Base-by-base conservation (phyloP, 2,888 invertebrate genomes). In the Nomada ferruginata region DNA sequence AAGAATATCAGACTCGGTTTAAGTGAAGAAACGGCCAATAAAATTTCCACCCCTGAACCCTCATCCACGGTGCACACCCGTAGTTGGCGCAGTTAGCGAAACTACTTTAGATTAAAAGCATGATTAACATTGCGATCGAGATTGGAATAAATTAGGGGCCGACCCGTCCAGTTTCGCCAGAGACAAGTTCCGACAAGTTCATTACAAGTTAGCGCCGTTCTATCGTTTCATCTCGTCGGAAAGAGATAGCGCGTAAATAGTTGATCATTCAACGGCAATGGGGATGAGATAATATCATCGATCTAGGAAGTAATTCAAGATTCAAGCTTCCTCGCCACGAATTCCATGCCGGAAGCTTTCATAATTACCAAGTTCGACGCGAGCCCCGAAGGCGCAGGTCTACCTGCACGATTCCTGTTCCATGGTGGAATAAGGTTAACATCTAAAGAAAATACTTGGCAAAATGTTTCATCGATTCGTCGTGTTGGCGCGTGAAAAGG, bases 311-410 rank as follows among this genome's bases (percentile, higher is more conserved):
- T 73, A 73, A 83, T 81, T 76, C 74, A 76, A 78, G 63, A 81
- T 77, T 84, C 75, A 59, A 76, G 72, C 44, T 76, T 64, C 72
- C 72, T 52, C 70, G 53, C 61, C 74, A 64, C 78, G 81, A 78
- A 81, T 84, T 84, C 75, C 73, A 47, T 29, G 72, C 26, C 64
- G 69, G 70, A 87, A 90, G 91, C 90, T 91, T 91, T 89, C 87
- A 90, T 91, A 90, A 91, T 91, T 91, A 91, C 84, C 85, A 89
- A 89, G 89, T 91, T 90, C 79, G 81, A 82, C 84, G 76, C 76
- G 75, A 47, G 42, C 59, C 44, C 61, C 47, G 52, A 23, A 11
- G 23, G 53, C 69, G 53, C 47, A 20, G 44, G 68, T 23, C 42
- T 42, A 60, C 55, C 57, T 50, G 42, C 53, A 11, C 55, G 60